Evolutionary conservation across 2,113 vertebrate genomes (phyloP), one percentile per base, ranked within the genome.

Genomic region (Sitta europaea): DNA sequence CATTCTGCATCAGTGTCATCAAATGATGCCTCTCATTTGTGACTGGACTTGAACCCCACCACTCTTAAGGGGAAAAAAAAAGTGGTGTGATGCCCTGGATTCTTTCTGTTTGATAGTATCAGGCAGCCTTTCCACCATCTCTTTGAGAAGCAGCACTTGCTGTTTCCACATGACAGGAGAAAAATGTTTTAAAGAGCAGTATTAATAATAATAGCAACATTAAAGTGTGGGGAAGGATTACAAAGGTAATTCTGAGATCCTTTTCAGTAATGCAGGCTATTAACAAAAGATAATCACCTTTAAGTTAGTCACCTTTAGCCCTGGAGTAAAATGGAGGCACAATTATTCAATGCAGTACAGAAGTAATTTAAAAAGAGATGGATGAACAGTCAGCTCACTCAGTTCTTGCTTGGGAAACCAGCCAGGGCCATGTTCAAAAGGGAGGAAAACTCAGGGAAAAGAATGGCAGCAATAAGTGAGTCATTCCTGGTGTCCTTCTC

Each of bases 201-300:
- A 92, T 97, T 97, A 97, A 97, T 97, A 97, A 95, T 95, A 95
- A 97, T 90, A 90, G 94, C 88, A 96, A 97, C 94, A 95, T 97
- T 97, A 96, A 97, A 96, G 65, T 65, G 57, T 80, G 85, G 92
- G 79, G 75, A 96, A 94, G 65, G 92, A 96, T 95, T 96, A 74
- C 94, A 92, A 90, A 95, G 59, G 94, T 92, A 97, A 95, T 95
- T 92, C 74, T 0, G 12, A 93, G 91, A 90, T 92, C 75, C 67
- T 57, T 59, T 75, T 91, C 86, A 58, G 71, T 95, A 95, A 95
- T 88, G 78, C 54, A 51, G 80, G 88, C 93, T 93, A 96, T 97
- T 97, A 97, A 96, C 95, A 92, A 96, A 94, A 95, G 94, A 95
- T 97, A 96, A 97, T 97, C 91, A 93, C 95, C 92, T 94, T 86